These are phyloP conservation scores for Coelogynopora nodosa DNA, from an alignment of 2,888 invertebrate species.

Conservation along the genomic window DNA sequence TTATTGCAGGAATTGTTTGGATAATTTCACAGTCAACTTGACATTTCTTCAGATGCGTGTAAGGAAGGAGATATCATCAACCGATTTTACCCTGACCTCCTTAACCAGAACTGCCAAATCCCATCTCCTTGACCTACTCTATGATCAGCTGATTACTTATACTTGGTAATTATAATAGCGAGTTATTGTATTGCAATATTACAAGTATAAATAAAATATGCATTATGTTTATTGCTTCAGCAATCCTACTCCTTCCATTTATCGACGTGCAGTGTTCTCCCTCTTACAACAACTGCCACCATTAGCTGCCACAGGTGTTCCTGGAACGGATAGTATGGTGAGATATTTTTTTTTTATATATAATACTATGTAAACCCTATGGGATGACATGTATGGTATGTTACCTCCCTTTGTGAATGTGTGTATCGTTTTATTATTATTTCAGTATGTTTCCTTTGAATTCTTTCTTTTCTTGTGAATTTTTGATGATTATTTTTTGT, in stretches of 20 bases:
- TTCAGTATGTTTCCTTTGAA: too few relatives aligned
- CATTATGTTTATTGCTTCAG: too few relatives aligned
- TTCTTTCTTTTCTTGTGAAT: too few relatives aligned
- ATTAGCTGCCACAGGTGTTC: background rate
- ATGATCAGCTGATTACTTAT: background rate
- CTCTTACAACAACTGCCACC: background rate
- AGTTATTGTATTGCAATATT: background rate
- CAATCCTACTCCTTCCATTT: background rate
- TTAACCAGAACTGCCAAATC: background rate
- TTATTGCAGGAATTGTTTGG: too few relatives aligned
- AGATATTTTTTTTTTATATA: background rate
- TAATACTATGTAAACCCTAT: background rate
- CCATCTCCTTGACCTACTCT: background rate
- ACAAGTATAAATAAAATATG: too few relatives aligned
- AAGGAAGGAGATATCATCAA: background rate
- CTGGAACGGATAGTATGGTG: background rate
- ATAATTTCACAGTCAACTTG: background rate
- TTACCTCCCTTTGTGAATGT: too few relatives aligned
- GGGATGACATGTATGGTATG: background rate
- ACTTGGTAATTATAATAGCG: background rate
- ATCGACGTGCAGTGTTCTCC: background rate
- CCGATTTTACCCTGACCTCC: background rate
- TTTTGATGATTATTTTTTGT: too few relatives aligned
- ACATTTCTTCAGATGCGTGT: background rate
- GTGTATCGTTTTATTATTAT: too few relatives aligned